Evolutionary conservation across 2,797 vertebrate species (phyloP).

Genomic region (Hafferia zeledoni): DNA sequence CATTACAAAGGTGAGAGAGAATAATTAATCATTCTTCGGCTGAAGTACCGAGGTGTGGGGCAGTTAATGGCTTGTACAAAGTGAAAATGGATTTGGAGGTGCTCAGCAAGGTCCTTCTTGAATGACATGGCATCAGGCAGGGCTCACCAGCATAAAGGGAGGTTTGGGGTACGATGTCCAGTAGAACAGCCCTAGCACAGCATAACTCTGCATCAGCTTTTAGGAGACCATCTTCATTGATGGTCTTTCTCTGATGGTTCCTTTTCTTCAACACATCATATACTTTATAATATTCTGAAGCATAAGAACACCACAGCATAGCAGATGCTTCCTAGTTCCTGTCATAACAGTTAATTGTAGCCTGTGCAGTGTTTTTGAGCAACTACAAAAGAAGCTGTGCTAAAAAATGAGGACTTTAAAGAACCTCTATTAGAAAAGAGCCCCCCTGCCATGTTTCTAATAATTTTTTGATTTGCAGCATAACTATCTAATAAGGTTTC

Average conservation of each 20-base stretch:
- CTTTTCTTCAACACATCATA: not conserved
- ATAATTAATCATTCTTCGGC: constrained; percentile 28
- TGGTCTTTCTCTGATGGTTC: not conserved
- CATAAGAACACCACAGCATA: not conserved
- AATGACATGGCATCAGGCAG: not conserved
- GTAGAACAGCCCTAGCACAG: not conserved
- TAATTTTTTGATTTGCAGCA: constrained; percentile 10
- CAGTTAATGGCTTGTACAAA: not conserved
- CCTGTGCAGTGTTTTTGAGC: not conserved
- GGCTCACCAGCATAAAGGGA: not conserved
- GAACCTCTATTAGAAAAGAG: not conserved
- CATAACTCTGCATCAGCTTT: accelerated
- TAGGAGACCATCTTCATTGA: not conserved
- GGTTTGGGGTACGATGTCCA: not conserved
- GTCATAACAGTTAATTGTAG: not conserved
- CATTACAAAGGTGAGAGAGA: not conserved
- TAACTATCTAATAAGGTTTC: constrained; percentile 2
- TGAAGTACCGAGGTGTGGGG: not conserved
- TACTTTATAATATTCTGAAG: not conserved
- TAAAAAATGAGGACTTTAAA: constrained; percentile 9
- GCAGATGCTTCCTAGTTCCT: not conserved
- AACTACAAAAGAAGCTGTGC: not conserved
- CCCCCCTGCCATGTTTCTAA: not conserved
- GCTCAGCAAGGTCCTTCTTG: not conserved
- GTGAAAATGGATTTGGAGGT: not conserved